Base-by-base conservation (phyloP, 2,797 vertebrate species). In the Phrynocephalus guinanensis region DNA sequence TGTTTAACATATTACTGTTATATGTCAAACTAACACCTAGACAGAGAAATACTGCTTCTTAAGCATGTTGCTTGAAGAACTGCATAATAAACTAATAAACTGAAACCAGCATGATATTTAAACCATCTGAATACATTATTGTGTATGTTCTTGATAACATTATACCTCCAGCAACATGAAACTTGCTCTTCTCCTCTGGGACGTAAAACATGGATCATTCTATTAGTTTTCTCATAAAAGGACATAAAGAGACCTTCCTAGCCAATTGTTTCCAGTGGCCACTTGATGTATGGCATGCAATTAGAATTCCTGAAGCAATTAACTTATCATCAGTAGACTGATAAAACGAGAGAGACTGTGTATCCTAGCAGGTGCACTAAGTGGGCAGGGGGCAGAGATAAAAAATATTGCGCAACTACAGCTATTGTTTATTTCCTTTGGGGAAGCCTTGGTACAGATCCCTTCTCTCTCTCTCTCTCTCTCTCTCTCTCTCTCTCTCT, bases 11-110 rank as follows among this genome's bases (percentile, higher is more conserved):
- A 67, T 77, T 66, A 66, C 52, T 78, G 50, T 28, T 79, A 50
- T 28, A 68, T 85, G 44, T 85, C 76, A 79, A 78, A 79, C 56
- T 79, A 79, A 68, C 52, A 26, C 33, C n/a, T 79, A 79, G 66
- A n/a, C 33, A 70, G 76, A 10, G 22, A 86, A 79, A 26, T 56
- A 50, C 70, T 66, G 78, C 63, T 85, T 85, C 75, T 68, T 78
- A 48, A 77, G 20, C 76, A 52, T 79, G 4, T 26, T 33, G 22
- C 7, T 71, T 60, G 50, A 79, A 71, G 48, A 79, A 63, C 26
- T 76, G 48, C 24, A 86, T 86, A 72, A 72, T 72, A 56, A 63
- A 24, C n/a, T 71, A 80, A 20, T 86, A 80, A 56, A 71, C 5
- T 10, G 77, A 86, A 63, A 22, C 16, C 30, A 18, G 18, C 11